Base-by-base conservation (phyloP, 2,888 invertebrate species). In the Pheosia gnoma region DNA sequence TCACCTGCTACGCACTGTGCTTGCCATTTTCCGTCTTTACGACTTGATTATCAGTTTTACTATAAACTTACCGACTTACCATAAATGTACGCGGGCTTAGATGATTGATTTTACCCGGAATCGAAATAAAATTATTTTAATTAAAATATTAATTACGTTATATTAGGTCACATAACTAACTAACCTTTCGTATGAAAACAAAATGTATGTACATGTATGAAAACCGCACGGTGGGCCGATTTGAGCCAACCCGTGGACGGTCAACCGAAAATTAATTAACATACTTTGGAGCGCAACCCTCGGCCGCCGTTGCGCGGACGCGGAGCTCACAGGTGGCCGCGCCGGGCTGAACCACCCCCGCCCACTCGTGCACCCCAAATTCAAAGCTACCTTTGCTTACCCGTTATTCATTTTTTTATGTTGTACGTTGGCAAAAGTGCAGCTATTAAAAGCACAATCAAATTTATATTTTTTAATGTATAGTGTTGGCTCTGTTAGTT, bases 261-360 rank as follows among this genome's bases (percentile, higher is more conserved):
- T 89, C 91, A 87, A 89, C 91, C 91, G 88, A 93, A 93, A 93
- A 93, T 93, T 93, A 93, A 93, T 93, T 93, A 93, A 93, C 93
- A 93, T 93, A 93, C 93, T 93, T 93, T 88, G 84, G 87, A 81
- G 87, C 83, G 82, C 86, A 87, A 90, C 91, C 91, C 90, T 87
- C 86, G 74, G 60, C 71, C 71, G 60, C 71, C 71, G 77, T 70
- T 70, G 74, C 77, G 75, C 75, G 76, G 72, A 74, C 80, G 76
- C 72, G 67, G 66, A 66, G 76, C 72, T 66, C 81, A 83, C 85
- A 85, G 85, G 91, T 92, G 91, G 88, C 86, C 79, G 75, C 72
- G 71, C 71, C 82, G 76, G 91, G 88, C 86, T 78, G 75, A 72
- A 72, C 71, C 82, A 77, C 81, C 80, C 75, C 79, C 79, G 55